phyloP scores from a whole-genome alignment of 2,797 vertebrate genomes.

The Emys orbicularis region DNA sequence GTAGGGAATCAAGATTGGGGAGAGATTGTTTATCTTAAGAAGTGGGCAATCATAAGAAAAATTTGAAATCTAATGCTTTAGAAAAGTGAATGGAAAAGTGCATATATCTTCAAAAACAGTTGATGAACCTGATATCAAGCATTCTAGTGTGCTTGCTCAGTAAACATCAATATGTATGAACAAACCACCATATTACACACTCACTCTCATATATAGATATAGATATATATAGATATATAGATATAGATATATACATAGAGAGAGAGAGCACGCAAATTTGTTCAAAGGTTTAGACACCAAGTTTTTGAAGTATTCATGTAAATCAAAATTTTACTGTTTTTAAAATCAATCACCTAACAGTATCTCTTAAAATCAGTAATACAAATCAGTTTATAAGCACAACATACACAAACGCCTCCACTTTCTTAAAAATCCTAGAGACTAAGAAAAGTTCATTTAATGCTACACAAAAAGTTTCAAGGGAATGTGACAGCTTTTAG shows the following conservation, averaged over 20 bases:
- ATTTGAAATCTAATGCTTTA: background rate
- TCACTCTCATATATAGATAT: background rate
- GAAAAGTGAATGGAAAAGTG: background rate
- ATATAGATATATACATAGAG: no score
- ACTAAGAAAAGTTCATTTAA: background rate
- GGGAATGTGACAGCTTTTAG: background rate
- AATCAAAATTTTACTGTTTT: background rate
- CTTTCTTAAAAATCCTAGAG: background rate
- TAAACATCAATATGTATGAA: background rate
- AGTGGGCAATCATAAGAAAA: background rate
- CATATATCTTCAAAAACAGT: background rate
- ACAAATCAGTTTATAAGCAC: background rate
- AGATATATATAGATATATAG: background rate
- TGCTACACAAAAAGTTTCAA: background rate
- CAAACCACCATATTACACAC: background rate
- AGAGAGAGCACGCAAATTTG: no score
- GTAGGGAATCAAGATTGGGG: background rate
- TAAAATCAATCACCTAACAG: background rate
- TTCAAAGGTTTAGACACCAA: background rate
- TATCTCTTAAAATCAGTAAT: background rate
- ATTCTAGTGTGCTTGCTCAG: rapidly evolving
- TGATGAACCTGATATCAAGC: background rate
- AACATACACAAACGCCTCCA: background rate
- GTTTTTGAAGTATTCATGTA: background rate
- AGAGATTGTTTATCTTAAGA: background rate